Evolutionary conservation across 2,797 vertebrate genomes (phyloP), one percentile per base, ranked within the genome.

Genomic region (Pipistrellus pipistrellus): DNA sequence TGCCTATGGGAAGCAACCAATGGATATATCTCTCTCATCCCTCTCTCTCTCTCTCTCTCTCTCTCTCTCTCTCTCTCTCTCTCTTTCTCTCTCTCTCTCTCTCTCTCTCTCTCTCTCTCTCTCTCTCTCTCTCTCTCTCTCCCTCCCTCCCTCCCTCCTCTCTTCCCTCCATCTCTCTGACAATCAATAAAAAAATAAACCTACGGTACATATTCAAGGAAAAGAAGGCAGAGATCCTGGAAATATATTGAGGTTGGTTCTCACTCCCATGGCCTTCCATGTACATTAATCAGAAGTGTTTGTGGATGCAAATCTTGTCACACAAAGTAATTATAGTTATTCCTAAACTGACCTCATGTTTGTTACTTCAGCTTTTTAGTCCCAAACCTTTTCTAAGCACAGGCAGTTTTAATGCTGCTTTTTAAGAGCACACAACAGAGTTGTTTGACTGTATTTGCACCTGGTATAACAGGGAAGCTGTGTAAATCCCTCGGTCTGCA

Each of bases 301-400:
- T 97, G 96, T 98, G 98, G 57, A 96, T 97, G 97, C 97, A 98
- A 97, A 98, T 97, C 96, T 97, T 96, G 95, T 96, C 96, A 95
- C 96, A 96, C 95, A 96, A 98, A 98, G 97, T 97, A 97, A 97
- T 97, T 97, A 96, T 85, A 89, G 85, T 85, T 96, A 94, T 96
- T 97, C 97, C 95, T 91, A 21, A 96, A 95, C 96, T 97, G 97
- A 97, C 96, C 94, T 98, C 96, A 96, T 97, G 95, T 98, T 98
- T 98, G 97, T 97, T 92, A 96, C 89, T 82, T 95, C 85, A 97
- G 95, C 96, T 96, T 97, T 97, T 97, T 96, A 96, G 94, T 88
- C 75, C 93, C 94, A 96, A 98, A 96, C 85, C 78, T 90, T 97
- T 86, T 97, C 90, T 77, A 95, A 51, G 90, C 57, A 93, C 92